Evolutionary conservation across 2,797 vertebrate genomes (phyloP).

Genomic region (Notoglanidium macrostoma): DNA sequence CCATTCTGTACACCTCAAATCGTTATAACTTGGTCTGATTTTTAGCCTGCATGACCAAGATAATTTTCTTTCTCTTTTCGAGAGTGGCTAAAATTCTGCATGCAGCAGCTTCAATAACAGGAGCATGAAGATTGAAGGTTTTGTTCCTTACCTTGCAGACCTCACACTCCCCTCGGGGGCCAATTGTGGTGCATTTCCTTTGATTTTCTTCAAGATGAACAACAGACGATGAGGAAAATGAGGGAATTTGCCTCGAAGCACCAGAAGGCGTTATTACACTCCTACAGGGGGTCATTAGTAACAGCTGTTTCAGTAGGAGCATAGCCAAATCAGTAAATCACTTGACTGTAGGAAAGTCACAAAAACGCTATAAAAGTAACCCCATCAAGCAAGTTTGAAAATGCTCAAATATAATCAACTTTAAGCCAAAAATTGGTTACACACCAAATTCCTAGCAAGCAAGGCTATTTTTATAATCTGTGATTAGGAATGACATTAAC

Average conservation of each 20-base stretch:
- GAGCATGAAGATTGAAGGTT: slow-evolving; percentile 26
- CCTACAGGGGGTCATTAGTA: slow-evolving; percentile 44
- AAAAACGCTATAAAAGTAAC: background rate
- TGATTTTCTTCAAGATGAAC: slow-evolving; percentile 37
- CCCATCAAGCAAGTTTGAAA: background rate
- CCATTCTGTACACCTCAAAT: background rate
- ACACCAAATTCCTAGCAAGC: background rate
- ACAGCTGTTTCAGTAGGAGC: slow-evolving; percentile 50
- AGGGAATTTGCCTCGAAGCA: slow-evolving; percentile 27
- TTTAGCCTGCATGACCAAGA: slow-evolving; percentile 1
- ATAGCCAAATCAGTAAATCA: slow-evolving; percentile 33
- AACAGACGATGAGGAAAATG: slow-evolving; percentile 31
- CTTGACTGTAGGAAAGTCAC: slow-evolving; percentile 9
- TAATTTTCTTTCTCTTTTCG: background rate
- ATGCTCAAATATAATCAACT: background rate
- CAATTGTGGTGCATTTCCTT: slow-evolving; percentile 23
- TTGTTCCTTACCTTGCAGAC: slow-evolving; percentile 31
- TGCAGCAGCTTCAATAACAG: slow-evolving; percentile 15
- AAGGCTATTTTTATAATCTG: background rate
- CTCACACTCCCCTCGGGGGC: slow-evolving; percentile 8
- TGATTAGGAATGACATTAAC: background rate
- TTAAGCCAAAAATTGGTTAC: background rate
- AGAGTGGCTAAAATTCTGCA: background rate
- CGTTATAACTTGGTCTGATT: background rate
- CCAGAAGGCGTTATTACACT: slow-evolving; percentile 42